Base-by-base conservation (phyloP, 2,888 invertebrate genomes). In the Ectemnius continuus region DNA sequence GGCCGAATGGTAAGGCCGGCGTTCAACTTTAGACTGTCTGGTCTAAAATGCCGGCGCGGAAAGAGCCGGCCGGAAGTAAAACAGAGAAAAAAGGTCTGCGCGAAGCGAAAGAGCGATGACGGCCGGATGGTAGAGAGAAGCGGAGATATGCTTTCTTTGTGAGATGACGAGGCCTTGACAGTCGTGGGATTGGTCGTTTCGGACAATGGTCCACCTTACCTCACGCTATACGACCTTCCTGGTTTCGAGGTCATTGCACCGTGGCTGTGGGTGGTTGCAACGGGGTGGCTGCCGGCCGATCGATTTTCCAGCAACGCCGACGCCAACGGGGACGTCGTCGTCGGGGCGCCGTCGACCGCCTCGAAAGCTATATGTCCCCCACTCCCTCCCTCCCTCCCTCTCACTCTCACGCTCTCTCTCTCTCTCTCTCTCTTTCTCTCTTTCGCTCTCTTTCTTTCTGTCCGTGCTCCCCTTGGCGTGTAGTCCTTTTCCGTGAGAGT, bases 231-330 rank as follows among this genome's bases (percentile, higher is more conserved):
- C 80, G 88, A 86, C 81, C 88, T 88, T 82, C 84, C 87, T 73
- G 86, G 83, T 88, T 89, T 89, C 78, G 89, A 87, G 88, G 89
- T 88, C 89, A 89, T 89, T 86, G 88, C 85, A 86, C 89, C 76
- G 65, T 69, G 67, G 23, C 65, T 14, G 52, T 52, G 79, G 80
- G 73, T 77, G 82, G 80, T 80, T 78, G 81, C 74, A 68, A 74
- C 77, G 78, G 83, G 84, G 84, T 82, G 76, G 85, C 75, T 69
- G 75, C 61, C 73, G 61, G 52, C 74, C 64, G 80, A 87, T 88
- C 88, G 88, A 88, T 88, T 84, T 81, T 81, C 80, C 73, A 67
- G 75, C 20, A 73, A 77, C 73, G 61, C n/a, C 52, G 16, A 14
- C 16, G 16, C 52, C n/a, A 52, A 52, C 52, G 52, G 36, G 36